Percentiles rank a stretch among this genome's conserved stretches.
Evolutionary conservation across 2,888 invertebrate species (phyloP).

Genomic region (Amaurobius ferox): DNA sequence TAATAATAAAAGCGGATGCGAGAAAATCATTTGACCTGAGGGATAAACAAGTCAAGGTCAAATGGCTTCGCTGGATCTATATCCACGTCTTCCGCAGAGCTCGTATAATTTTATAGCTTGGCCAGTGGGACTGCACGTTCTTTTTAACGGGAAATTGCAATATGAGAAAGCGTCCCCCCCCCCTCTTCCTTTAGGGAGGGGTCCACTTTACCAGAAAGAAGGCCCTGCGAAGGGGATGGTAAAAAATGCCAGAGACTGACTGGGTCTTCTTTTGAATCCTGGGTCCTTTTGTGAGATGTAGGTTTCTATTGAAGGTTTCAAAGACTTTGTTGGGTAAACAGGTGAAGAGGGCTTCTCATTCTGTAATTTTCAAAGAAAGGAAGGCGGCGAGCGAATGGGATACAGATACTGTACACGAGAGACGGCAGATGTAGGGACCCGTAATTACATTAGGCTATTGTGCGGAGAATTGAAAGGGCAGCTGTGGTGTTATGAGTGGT

Average conservation of each 20-base stretch:
- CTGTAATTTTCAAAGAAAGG: slow-evolving; percentile 4
- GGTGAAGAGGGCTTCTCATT: slow-evolving; percentile 31
- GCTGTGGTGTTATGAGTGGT: neutral
- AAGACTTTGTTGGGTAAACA: slow-evolving; percentile 61
- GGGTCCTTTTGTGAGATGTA: neutral
- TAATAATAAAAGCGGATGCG: slow-evolving; percentile 29
- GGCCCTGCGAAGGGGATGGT: slow-evolving; percentile 29
- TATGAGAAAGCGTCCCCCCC: slow-evolving; percentile 29
- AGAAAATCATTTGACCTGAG: slow-evolving; percentile 61
- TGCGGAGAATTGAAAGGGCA: neutral
- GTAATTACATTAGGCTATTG: neutral
- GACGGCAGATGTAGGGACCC: slow-evolving; percentile 1
- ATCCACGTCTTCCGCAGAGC: slow-evolving; percentile 5
- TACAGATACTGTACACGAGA: neutral
- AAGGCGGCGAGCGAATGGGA: neutral
- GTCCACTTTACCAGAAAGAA: slow-evolving; percentile 3
- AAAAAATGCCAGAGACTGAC: neutral
- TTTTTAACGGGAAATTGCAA: slow-evolving; percentile 66
- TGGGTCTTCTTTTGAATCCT: neutral
- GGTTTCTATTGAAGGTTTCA: slow-evolving; percentile 2
- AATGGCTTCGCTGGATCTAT: slow-evolving; percentile 27
- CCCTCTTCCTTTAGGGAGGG: slow-evolving; percentile 15
- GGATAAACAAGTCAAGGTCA: slow-evolving; percentile 71
- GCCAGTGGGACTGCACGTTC: slow-evolving; percentile 44
- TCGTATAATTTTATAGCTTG: slow-evolving; percentile 67